phyloP scores from a whole-genome alignment of 1,140 invertebrate species.

The Drosophila leontia region DNA sequence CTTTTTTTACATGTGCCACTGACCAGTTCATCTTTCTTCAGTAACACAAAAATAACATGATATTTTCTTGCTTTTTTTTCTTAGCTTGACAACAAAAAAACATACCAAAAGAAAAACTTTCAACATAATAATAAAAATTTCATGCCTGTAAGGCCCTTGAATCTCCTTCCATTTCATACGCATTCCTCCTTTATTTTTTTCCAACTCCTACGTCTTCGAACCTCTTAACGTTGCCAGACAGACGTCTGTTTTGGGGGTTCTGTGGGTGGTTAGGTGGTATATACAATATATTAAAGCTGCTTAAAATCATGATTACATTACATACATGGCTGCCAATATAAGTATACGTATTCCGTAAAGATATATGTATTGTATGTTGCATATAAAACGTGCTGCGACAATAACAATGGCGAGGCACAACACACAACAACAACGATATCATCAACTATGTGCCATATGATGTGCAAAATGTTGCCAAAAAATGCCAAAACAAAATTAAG shows the following conservation, averaged over 20 bases:
- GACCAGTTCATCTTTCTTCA: conserved; percentile 74
- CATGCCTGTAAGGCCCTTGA: conserved; percentile 52
- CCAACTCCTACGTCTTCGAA: conserved; percentile 2
- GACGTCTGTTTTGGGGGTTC: conserved; percentile 22
- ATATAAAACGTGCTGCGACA: conserved; percentile 34
- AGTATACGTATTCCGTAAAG: conserved; percentile 22
- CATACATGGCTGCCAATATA: conserved; percentile 54
- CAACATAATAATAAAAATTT: conserved; percentile 80
- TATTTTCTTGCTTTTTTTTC: neutral
- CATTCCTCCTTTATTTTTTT: neutral
- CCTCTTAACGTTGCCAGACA: conserved; percentile 44
- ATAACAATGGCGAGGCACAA: conserved; percentile 44
- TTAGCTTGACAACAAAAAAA: conserved; percentile 11
- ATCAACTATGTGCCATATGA: conserved; percentile 66
- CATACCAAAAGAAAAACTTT: conserved; percentile 56
- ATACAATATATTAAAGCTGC: conserved; percentile 69
- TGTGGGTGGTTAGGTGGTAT: conserved; percentile 5
- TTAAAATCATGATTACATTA: conserved; percentile 76
- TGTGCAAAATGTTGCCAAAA: conserved; percentile 69
- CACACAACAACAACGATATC: conserved; percentile 28
- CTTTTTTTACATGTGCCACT: conserved; percentile 26
- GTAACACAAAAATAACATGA: conserved; percentile 60
- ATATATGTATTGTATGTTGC: neutral
- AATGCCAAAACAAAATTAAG: conserved; percentile 48
- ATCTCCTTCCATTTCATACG: conserved; percentile 6